Base-by-base conservation (phyloP, 1,140 invertebrate genomes). In the Apis laboriosa region DNA sequence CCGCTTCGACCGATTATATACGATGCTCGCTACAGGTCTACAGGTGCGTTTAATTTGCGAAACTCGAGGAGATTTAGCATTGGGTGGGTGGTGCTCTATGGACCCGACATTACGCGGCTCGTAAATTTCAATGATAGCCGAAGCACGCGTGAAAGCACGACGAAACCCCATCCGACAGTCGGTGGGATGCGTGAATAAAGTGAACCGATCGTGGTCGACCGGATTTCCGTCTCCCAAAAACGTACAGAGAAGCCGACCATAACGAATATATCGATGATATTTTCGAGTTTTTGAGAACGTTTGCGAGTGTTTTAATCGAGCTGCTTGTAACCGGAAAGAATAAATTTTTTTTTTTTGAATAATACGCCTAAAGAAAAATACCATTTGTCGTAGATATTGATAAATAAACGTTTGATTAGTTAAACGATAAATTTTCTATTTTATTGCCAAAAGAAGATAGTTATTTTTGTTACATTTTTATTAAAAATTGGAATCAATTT, bases 31-130 rank as follows among this genome's bases (percentile, higher is more conserved):
- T 17, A 1, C 15, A 19, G 28, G 68, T 64, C 51, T 77, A 67
- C 75, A 77, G 66, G 63, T 71, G 75, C 49, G 28, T 83, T 83
- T 83, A 78, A 78, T 83, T 83, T 58, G 53, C 55, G 49, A 83
- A 77, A 63, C 66, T 61, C 56, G 51, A 7, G 34, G 43, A 28
- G 66, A 83, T 83, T 77, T 70, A 77, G 55, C 58, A 82, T 77
- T 55, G 15, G 51, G 58, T 55, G 8, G n/a, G 43, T 17, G 53
- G 5, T n/a, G n/a, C 61, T 56, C 70, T 56, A n/a, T 19, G 60
- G n/a, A 73, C 34, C 17, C 21, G 13, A 24, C 21, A 60, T 74
- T 80, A 55, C 70, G 78, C 15, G 12, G 5, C 21, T 64, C 78
- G 61, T 80, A 80, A 73, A 80, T 80, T 49, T 21, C 24, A 17